A percentile compares a stretch with the other conserved stretches of the same genome.
These are phyloP conservation scores for Cheiracanthium punctorium DNA, from an alignment of 2,888 invertebrate species.

Conservation along the genomic window DNA sequence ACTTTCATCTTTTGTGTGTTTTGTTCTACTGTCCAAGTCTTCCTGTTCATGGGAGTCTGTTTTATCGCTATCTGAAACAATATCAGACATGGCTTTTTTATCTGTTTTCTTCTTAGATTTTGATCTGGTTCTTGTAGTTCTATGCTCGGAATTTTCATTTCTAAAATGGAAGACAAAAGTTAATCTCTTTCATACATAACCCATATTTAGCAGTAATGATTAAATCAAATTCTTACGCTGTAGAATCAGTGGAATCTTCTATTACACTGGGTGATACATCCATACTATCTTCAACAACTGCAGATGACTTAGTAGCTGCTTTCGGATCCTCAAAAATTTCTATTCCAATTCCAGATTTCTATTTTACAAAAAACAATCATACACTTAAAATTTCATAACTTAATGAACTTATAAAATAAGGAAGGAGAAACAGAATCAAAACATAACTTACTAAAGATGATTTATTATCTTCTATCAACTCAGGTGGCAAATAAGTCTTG, in stretches of 20 bases:
- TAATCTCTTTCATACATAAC: too few relatives aligned
- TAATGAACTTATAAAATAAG: too few relatives aligned
- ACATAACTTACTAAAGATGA: conserved; percentile 26
- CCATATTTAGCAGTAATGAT: too few relatives aligned
- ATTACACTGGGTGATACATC: too few relatives aligned
- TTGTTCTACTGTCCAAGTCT: neutral
- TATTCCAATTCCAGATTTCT: conserved; percentile 47
- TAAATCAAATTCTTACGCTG: too few relatives aligned
- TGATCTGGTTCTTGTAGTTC: neutral
- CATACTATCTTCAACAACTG: neutral
- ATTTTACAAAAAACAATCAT: neutral
- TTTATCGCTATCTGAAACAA: neutral
- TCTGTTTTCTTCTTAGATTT: neutral
- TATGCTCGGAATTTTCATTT: too few relatives aligned
- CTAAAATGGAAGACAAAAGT: too few relatives aligned
- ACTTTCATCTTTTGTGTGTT: neutral
- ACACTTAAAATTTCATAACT: neutral
- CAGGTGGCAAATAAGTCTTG: conserved; percentile 47
- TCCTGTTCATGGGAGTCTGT: neutral
- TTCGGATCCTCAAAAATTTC: conserved; percentile 21
- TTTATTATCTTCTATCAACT: conserved; percentile 8
- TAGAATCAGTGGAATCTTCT: too few relatives aligned
- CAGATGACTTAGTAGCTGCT: neutral
- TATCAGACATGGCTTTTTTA: neutral
- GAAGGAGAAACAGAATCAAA: too few relatives aligned